These are phyloP conservation scores for Glossosoma conforme DNA, from an alignment of 1,140 invertebrate species.

Conservation along the genomic window DNA sequence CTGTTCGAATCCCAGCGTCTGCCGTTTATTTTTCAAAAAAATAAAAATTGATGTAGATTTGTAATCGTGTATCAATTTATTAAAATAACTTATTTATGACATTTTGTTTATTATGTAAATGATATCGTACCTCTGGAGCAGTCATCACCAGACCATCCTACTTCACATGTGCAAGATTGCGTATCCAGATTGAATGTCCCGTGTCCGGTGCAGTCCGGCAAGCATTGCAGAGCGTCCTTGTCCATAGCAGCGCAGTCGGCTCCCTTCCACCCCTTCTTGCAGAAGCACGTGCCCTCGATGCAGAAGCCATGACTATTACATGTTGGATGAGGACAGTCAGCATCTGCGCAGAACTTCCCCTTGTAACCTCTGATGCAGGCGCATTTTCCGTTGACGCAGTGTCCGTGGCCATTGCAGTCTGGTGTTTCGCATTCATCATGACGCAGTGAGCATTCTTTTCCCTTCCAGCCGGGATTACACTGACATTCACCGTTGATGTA, in stretches of 20 bases:
- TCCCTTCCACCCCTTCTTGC: slow-evolving; percentile 96
- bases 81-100: too few species aligned
- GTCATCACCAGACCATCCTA: slow-evolving; percentile 89
- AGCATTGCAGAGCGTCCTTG: slow-evolving; percentile 87
- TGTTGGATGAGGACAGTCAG: slow-evolving; percentile 91
- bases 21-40: too few species aligned
- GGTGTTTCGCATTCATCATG: slow-evolving; percentile 91
- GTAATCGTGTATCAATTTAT: too few species aligned
- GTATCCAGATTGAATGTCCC: slow-evolving; percentile 92
- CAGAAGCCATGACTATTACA: slow-evolving; percentile 96
- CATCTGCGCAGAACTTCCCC: slow-evolving; percentile 86
- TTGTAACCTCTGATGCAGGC: slow-evolving; percentile 89
- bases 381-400: slow-evolving; percentile 92
- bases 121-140: slow-evolving; percentile 91
- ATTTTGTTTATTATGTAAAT: too few species aligned
- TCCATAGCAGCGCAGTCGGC: slow-evolving; percentile 87
- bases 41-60: too few species aligned
- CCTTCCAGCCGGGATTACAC: slow-evolving; percentile 97
- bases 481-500: slow-evolving; percentile 94
- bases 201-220: slow-evolving; percentile 90
- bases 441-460: slow-evolving; percentile 88
- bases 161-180: slow-evolving; percentile 85
- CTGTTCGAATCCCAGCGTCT: too few species aligned
- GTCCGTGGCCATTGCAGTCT: slow-evolving; percentile 92
- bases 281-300: slow-evolving; percentile 91